Base-by-base conservation (phyloP, 64 coral and sea anemone species). In the Montipora cactus region DNA sequence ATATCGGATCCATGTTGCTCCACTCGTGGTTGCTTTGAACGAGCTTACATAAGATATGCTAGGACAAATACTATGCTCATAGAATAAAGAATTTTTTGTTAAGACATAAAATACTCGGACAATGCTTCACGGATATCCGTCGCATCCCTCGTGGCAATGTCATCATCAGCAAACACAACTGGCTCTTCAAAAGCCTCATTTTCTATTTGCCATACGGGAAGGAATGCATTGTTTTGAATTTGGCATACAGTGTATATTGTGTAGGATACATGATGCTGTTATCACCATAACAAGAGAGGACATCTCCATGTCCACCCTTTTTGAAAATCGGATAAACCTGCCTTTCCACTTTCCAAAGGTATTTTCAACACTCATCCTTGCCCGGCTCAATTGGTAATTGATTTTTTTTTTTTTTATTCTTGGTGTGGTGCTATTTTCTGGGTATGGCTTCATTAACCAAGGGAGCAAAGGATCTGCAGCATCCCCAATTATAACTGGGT, bases 291-390 rank as follows among this genome's bases (percentile, higher is more conserved):
- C 59, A 16, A 92, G 19, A 74, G 18, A 87, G 19, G 57, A 23
- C 44, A 87, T 22, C 58, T 93, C 66, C 91, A 93, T 87, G 51
- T 85, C 83, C 28, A 76, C 74, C n/a, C n/a, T 51, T 76, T 87
- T 87, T 57, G 66, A 93, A 50, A 87, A 87, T 64, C 91, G 55
- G 66, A 77, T 81, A 44, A 64, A 94, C 1, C 91, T 78, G 19
- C 92, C 85, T 81, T 94, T 94, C 58, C 64, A 87, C 76, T 49
- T 94, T 44, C 92, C 76, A 81, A 88, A 94, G 7, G 91, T 79
- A 52, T 93, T 87, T 21, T 93, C 82, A 3, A 87, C 82, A 16
- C 62, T 69, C 81, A 93, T 93, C 77, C 91, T 93, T n/a, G 82
- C 83, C 62, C 81, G 74, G 45, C 91, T 93, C 64, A 93, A 64